These are phyloP conservation scores for Ctena decussata DNA, from an alignment of 2,888 invertebrate species.

Conservation along the genomic window DNA sequence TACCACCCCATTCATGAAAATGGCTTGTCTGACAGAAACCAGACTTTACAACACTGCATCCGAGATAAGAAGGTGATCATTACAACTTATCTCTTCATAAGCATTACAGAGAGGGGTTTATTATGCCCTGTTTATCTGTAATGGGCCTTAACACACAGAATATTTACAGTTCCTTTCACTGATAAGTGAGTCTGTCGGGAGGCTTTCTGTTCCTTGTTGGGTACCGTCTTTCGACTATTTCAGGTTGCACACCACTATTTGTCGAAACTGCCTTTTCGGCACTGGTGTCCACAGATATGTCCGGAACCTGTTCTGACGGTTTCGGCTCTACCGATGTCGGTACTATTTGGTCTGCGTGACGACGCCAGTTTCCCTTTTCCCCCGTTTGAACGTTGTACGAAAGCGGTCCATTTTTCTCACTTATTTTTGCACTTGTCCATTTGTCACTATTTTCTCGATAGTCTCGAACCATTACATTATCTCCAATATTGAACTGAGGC, in stretches of 20 bases:
- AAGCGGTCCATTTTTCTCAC: slow-evolving; percentile 25
- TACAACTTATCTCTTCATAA: too few species aligned
- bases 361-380: neutral
- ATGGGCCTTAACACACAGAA: neutral
- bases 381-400: slow-evolving; percentile 42
- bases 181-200: neutral
- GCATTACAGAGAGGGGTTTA: neutral
- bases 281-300: too few species aligned
- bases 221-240: too few species aligned
- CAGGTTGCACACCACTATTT: too few species aligned
- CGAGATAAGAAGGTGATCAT: slow-evolving; percentile 4
- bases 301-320: neutral
- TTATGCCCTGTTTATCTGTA: neutral
- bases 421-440: slow-evolving; percentile 26
- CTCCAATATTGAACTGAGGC: slow-evolving; percentile 8
- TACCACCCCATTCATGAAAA: neutral
- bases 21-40: neutral
- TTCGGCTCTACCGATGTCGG: neutral
- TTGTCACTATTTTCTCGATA: slow-evolving; percentile 22
- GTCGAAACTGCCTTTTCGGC: too few species aligned
- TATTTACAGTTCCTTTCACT: neutral
- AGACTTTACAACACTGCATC: neutral
- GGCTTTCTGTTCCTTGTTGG: neutral
- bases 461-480: slow-evolving; percentile 31
- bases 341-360: neutral